Percentiles rank a stretch among this genome's conserved stretches.
phyloP scores from a whole-genome alignment of 2,797 vertebrate species.

The Coilia nasus region DNA sequence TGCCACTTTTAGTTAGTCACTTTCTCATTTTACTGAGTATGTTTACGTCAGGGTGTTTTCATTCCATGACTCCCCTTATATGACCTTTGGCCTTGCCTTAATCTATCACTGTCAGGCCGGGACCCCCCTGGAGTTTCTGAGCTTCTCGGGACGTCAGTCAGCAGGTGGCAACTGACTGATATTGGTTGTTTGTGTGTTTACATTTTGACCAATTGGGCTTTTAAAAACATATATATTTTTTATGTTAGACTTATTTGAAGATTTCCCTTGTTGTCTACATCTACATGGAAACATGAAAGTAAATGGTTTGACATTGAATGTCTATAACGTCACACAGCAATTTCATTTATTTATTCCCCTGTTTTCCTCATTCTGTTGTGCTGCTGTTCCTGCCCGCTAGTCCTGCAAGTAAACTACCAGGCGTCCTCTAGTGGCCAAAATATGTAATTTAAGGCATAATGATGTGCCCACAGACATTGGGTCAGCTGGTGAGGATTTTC shows the following conservation, averaged over 20 bases:
- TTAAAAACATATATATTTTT: too few species aligned
- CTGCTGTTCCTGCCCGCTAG: background rate
- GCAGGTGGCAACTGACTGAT: background rate
- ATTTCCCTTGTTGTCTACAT: too few species aligned
- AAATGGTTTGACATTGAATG: too few species aligned
- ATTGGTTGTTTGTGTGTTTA: background rate
- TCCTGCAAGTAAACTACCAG: background rate
- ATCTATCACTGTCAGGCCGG: background rate
- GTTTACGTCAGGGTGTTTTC: background rate
- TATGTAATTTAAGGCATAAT: background rate
- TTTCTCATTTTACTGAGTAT: background rate
- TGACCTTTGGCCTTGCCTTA: background rate
- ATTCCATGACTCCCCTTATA: background rate
- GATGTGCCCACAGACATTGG: background rate
- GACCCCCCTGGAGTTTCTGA: background rate
- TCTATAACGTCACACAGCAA: too few species aligned
- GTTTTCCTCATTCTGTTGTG: background rate
- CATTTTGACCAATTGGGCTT: background rate
- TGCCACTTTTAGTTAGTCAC: background rate
- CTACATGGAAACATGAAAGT: too few species aligned
- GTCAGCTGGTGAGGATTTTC: background rate
- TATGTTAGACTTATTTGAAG: too few species aligned
- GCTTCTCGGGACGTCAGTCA: background rate
- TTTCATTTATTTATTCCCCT: background rate
- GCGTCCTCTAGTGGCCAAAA: slow-evolving; percentile 3